Base-by-base conservation (phyloP, 2,113 vertebrate genomes). In the Aviceda subcristata region DNA sequence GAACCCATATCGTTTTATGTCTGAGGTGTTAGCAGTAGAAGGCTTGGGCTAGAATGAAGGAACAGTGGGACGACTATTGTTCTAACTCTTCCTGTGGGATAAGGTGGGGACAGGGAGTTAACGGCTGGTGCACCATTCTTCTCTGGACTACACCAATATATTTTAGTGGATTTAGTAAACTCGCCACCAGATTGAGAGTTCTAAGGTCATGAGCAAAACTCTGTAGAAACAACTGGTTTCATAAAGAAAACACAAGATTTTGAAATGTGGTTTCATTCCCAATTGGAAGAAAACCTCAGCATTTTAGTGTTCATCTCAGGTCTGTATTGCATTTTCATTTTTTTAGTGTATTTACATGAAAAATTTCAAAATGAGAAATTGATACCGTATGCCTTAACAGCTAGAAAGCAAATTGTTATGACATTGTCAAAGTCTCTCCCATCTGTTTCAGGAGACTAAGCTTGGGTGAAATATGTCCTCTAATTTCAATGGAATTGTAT, bases 71-170 rank as follows among this genome's bases (percentile, higher is more conserved):
- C 7, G 1, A 89, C 94, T 59, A 92, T 95, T 97, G 95, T 95
- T 97, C 91, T 78, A 11, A 63, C 51, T 36, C 60, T 95, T 97
- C 97, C 97, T 97, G 95, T 92, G 95, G 96, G 94, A 95, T 9
- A 91, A 94, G 92, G 94, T 94, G 96, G 86, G 56, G 79, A 95
- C 85, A 72, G 91, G 86, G 92, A 84, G 91, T 64, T 89, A 79
- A 71, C 20, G 8, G 56, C 76, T 71, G 63, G 63, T 62, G 59
- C 38, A 39, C 90, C 62, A 76, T 95, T 96, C 91, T 93, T 93
- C 56, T 75, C 43, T 29, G 55, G 77, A 77, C 94, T 57, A 89
- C 67, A 96, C 48, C 0, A 5, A 29, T 66, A 11, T 73, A 36
- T 90, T 90, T 94, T 78, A 55, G 63, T 71, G 53, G 66, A 50